These are phyloP conservation scores for Porites cylindrica DNA, from an alignment of 92 coral and sea anemone species.

Conservation along the genomic window DNA sequence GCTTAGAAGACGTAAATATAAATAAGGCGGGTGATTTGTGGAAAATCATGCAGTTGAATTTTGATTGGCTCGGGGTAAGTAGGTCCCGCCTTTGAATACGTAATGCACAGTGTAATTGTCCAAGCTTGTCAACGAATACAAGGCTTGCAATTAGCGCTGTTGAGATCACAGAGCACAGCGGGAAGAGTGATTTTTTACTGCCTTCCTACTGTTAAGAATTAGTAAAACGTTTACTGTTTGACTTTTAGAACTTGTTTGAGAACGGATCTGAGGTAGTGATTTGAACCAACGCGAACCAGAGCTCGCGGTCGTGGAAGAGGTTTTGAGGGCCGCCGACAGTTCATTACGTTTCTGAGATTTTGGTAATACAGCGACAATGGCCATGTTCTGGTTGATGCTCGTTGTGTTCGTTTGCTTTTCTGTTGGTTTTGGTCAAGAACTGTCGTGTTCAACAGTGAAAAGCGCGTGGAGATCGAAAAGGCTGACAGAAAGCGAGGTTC, in stretches of 20 bases:
- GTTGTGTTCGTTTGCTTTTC: conserved; percentile 39
- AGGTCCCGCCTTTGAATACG: conserved; percentile 70
- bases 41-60: conserved; percentile 7
- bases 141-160: conserved; percentile 74
- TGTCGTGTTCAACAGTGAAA: conserved; percentile 69
- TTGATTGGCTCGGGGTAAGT: conserved; percentile 66
- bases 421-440: conserved; percentile 45
- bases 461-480: conserved; percentile 63
- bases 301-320: conserved; percentile 14
- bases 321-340: neutral
- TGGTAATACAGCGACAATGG: conserved; percentile 54
- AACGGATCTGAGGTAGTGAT: conserved; percentile 7
- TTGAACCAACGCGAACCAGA: neutral
- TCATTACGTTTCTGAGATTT: conserved; percentile 32
- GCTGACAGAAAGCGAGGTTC: conserved; percentile 67
- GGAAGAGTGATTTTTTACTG: conserved; percentile 67
- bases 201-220: conserved; percentile 83
- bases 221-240: conserved; percentile 66
- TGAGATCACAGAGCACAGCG: conserved; percentile 67
- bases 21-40: conserved; percentile 68
- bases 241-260: conserved; percentile 11
- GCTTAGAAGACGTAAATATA: conserved; percentile 21
- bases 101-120: conserved; percentile 69
- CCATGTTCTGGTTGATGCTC: conserved; percentile 46
- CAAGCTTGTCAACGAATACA: conserved; percentile 73